Evolutionary conservation across 2,888 invertebrate genomes (phyloP), one percentile per base, ranked within the genome.

Genomic region (Reticulitermes lucifugus): DNA sequence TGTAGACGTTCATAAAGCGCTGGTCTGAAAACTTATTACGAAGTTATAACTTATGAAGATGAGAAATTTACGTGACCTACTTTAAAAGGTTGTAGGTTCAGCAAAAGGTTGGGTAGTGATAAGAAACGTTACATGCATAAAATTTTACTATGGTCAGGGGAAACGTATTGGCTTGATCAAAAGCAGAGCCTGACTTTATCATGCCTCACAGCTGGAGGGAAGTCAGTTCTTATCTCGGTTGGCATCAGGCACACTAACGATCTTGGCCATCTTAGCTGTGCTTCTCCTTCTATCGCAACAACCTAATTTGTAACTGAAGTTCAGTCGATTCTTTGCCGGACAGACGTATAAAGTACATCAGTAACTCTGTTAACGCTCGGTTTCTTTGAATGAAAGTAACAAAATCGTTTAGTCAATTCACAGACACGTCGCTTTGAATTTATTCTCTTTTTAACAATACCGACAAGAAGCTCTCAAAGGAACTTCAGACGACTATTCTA

Each of bases 11-110:
- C 35, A 35, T 35, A 35, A 35, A 2, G 35, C 4, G 4, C 35
- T 4, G 35, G 35, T 35, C 2, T 35, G 35, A 35, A 75, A 43
- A 75, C 43, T 12, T 46, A 43, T 75, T 46, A 75, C 21, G 46
- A 46, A 43, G 35, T 75, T 75, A 14, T 18, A 29, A 29, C 35
- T 2, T 71, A 43, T 43, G 35, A 35, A 75, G 75, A 75, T 75
- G 75, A 75, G 75, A 46, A 22, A 43, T 75, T 75, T 75, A 75
- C 75, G 75, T 75, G 75, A 75, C 75, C 43, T 43, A 21, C 18
- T 18, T 21, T 60, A 18, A 21, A 59, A 60, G 21, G 60, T 60
- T 21, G 21, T 12, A 79, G 46, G 79, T n/a, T 43, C 25, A 43
- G 79, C 46, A 46, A 46, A 46, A 9, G 46, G 35, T 35, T 35